Evolutionary conservation across 2,797 vertebrate species (phyloP), one percentile per base, ranked within the genome.

Genomic region (Molossus alvarezi): DNA sequence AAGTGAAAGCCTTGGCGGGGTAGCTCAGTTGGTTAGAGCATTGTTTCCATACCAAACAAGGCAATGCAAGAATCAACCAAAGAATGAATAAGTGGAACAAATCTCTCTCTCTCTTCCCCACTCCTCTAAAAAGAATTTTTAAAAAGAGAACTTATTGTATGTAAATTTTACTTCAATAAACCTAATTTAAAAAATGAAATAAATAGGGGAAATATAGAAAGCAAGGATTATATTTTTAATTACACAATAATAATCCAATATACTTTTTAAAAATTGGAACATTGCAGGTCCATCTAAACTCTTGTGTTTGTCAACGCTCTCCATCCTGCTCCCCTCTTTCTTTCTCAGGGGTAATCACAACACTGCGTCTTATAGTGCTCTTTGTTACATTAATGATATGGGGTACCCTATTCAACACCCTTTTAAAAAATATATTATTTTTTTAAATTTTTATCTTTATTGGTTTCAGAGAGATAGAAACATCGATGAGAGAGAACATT

Each of bases 101-200:
- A 65, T 45, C 41, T 45, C 41, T 45, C 41, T 45, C 41, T 45
- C 41, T 45, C 41, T 45, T 45, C 5, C 41, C 41, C 41, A 5
- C 41, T 45, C 41, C 41, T 6, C 41, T 4, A 45, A 45, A 45
- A 45, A 45, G 41, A 45, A 45, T 45, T 45, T 45, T 45, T 60
- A 75, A 91, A 95, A 89, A 13, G 23, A 57, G 53, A 81, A 69
- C 4, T 89, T 72, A 87, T 12, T 71, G 18, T 41, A 33, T 82
- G 20, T 64, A 48, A 88, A 72, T 84, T 84, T 65, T 65, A 91
- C 51, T 5, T 88, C 64, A 91, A n/a, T 37, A 91, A 96, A 65
- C 37, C 20, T 65, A 62, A 86, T 67, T 92, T 17, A 33, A 81
- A 84, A 93, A 92, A 62, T 60, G 48, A 75, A 65, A 37, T 45